A percentile compares a stretch with the other conserved stretches of the same genome.
These are phyloP conservation scores for Macroramphosus scolopax DNA, from an alignment of 2,797 vertebrate genomes.

Conservation along the genomic window DNA sequence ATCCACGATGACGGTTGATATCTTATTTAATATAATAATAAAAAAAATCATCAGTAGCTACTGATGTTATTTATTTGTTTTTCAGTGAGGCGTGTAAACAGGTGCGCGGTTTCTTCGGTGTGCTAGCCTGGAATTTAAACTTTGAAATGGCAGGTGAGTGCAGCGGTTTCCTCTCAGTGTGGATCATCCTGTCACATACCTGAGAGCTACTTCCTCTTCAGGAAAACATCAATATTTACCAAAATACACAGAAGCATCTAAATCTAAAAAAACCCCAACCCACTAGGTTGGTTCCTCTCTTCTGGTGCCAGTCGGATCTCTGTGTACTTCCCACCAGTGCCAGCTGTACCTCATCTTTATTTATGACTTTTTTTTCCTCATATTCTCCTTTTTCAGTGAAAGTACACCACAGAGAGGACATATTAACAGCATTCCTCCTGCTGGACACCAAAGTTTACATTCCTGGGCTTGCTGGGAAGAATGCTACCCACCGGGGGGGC, in stretches of 20 bases:
- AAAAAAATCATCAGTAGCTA: too few species aligned
- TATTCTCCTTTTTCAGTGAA: conserved; percentile 62
- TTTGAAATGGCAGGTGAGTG: conserved; percentile 55
- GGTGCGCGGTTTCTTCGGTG: conserved; percentile 29
- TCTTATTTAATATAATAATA: too few species aligned
- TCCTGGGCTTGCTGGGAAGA: conserved; percentile 62
- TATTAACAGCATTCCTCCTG: conserved; percentile 66
- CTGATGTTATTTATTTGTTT: conserved; percentile 28
- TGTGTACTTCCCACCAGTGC: conserved; percentile 31
- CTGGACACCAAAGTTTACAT: conserved; percentile 77
- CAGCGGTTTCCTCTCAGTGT: conserved; percentile 48
- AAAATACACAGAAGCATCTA: conserved; percentile 54
- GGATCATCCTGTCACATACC: conserved; percentile 64
- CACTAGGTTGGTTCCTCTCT: conserved; percentile 47
- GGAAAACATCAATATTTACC: conserved; percentile 79
- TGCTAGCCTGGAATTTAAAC: conserved; percentile 18
- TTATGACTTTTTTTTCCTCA: conserved; percentile 54
- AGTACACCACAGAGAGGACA: conserved; percentile 55
- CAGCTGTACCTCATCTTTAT: conserved; percentile 75
- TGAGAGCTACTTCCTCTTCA: conserved; percentile 63
- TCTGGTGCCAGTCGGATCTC: conserved; percentile 52
- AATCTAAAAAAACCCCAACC: conserved; percentile 31
- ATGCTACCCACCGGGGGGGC: conserved; percentile 55
- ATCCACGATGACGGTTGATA: too few species aligned
- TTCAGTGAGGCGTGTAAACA: conserved; percentile 13